These are phyloP conservation scores for Dermolepida albohirtum DNA, from an alignment of 2,888 invertebrate species.

Conservation along the genomic window DNA sequence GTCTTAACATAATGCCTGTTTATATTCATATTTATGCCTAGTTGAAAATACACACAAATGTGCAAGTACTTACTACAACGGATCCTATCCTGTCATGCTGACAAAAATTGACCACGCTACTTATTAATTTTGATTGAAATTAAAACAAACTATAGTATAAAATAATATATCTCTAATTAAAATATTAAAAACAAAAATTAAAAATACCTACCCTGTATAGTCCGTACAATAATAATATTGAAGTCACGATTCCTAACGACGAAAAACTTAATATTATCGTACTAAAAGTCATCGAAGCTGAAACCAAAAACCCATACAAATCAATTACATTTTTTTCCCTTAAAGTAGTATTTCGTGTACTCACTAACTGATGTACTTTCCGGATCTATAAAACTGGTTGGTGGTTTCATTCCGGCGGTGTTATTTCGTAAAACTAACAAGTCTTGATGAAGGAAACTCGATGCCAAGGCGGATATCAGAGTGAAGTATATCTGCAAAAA, in stretches of 20 bases:
- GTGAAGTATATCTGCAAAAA: constrained; percentile 76
- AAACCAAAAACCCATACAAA: constrained; percentile 57
- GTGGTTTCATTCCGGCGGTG: constrained; percentile 49
- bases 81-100: too few species aligned
- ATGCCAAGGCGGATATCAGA: constrained; percentile 73
- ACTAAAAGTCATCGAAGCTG: constrained; percentile 81
- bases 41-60: too few species aligned
- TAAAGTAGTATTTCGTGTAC: constrained; percentile 46
- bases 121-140: too few species aligned
- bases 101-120: too few species aligned
- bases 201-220: constrained; percentile 73
- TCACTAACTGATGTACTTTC: constrained; percentile 66
- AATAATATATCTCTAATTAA: too few species aligned
- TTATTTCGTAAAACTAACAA: constrained; percentile 72
- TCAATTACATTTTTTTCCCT: constrained; percentile 10
- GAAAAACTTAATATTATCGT: constrained; percentile 76
- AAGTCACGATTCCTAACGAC: constrained; percentile 75
- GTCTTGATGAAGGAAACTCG: constrained; percentile 75
- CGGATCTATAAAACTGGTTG: constrained; percentile 63
- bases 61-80: too few species aligned
- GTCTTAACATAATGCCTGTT: too few species aligned
- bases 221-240: constrained; percentile 75
- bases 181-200: neutral
- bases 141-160: too few species aligned
- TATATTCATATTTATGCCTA: too few species aligned